phyloP scores from a whole-genome alignment of 2,888 invertebrate species.

The Lymantria dispar region DNA sequence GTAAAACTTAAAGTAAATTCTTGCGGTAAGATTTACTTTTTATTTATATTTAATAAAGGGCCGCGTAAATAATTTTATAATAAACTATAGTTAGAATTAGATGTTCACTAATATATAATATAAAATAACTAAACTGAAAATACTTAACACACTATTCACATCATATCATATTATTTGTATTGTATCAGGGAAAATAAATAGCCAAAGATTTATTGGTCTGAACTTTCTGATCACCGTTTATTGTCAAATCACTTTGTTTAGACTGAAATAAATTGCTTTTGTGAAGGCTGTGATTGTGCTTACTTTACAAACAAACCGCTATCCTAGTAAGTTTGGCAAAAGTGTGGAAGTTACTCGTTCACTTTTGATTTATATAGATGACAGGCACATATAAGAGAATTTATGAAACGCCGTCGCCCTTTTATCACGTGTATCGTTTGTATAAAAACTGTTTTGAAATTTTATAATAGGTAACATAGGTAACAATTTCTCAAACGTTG shows the following conservation, averaged over 20 bases:
- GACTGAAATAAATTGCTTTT: constrained; percentile 57
- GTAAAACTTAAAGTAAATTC: no score
- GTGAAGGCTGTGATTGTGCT: constrained; percentile 44
- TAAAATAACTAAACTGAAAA: no score
- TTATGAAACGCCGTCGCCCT: constrained; percentile 43
- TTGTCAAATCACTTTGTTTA: constrained; percentile 50
- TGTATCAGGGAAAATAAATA: background rate
- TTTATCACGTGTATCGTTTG: constrained; percentile 42
- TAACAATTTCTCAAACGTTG: no score
- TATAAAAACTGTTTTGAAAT: constrained; percentile 38
- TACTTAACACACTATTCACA: no score
- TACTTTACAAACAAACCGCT: constrained; percentile 57
- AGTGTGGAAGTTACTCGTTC: constrained; percentile 52
- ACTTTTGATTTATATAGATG: constrained; percentile 56
- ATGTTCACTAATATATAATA: no score
- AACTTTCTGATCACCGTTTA: constrained; percentile 43
- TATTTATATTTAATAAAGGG: no score
- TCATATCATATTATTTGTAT: no score
- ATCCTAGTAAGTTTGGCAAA: constrained; percentile 41
- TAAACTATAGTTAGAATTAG: no score
- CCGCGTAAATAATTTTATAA: no score
- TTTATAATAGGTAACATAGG: background rate
- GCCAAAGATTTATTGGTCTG: constrained; percentile 29
- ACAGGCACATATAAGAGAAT: constrained; percentile 55
- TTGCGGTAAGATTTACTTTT: no score